Evolutionary conservation across 2,888 invertebrate genomes (phyloP), one percentile per base, ranked within the genome.

Genomic region (Cephus rjabovi): DNA sequence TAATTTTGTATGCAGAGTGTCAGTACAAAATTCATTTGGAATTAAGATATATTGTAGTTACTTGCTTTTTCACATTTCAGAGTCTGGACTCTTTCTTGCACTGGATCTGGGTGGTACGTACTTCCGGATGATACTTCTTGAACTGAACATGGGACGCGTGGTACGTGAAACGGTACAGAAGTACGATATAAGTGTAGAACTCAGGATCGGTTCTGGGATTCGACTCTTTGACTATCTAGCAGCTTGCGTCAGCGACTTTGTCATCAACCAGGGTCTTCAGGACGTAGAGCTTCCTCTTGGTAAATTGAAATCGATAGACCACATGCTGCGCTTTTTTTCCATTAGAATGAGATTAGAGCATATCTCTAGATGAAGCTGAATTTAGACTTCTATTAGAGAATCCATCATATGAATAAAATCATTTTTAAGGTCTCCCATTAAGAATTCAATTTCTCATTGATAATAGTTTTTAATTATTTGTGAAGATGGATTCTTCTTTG

Each of bases 81-180:
- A 95, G 95, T 94, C 94, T 82, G 96, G 96, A 0, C 93, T 95
- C 75, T 97, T 94, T 90, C 91, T 97, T 83, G 96, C 96, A 3
- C 91, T 97, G 83, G 97, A 97, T 91, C 93, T 97, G 79, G 97
- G 97, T 4, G 96, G 97, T 33, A 96, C 96, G 34, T 96, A 97
- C 92, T 96, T 96, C 90, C 93, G 97, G 12, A 94, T 97, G 23
- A 92, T 96, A 34, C 92, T 95, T 70, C 90, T 96, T 84, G 94
- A 95, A 84, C 91, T 96, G 82, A 87, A 87, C 6, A 91, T 92
- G 12, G 95, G 95, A 0, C 89, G 91, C 77, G 92, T 94, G 30
- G 90, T 93, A 34, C 90, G 93, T 3, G 94, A 95, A 87, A 93
- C 94, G 80, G 94, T 95, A 75, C 93, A 95, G 86, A 94, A 94